Evolutionary conservation across 2,113 vertebrate genomes (phyloP).

Genomic region (Gymnobelideus leadbeateri): DNA sequence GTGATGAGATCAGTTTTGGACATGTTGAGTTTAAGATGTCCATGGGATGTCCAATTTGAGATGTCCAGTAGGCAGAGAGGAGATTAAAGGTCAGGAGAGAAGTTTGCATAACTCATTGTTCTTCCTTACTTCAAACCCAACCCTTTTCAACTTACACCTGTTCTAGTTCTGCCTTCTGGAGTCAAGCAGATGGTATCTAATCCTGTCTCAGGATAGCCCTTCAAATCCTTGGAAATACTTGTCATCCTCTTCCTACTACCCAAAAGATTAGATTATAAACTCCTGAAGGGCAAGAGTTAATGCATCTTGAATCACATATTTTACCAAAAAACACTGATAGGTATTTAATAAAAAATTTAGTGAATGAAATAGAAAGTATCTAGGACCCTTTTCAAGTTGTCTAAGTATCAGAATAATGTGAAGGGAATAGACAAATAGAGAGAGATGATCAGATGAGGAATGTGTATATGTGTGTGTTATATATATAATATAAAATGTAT

Average conservation of each 20-base stretch:
- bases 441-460: not conserved
- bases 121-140: not conserved
- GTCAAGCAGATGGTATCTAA: not conserved
- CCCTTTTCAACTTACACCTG: not conserved
- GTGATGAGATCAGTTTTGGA: not conserved
- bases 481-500: not conserved
- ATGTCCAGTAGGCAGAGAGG: not conserved
- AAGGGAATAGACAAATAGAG: not conserved
- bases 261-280: not conserved
- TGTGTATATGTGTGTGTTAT: not conserved
- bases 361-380: not conserved
- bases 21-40: not conserved
- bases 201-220: not conserved
- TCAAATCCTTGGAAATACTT: not conserved
- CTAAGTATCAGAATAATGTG: not conserved
- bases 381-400: not conserved
- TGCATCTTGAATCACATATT: not conserved
- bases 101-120: not conserved
- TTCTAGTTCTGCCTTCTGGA: not conserved
- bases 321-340: not conserved
- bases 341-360: not conserved
- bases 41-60: not conserved
- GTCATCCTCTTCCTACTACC: not conserved
- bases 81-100: too few species aligned
- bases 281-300: not conserved